A percentile compares a stretch with the other conserved stretches of the same genome.
Conservation (phyloP, 1,140 invertebrate species). For the Drosophila malerkotliana region DNA sequence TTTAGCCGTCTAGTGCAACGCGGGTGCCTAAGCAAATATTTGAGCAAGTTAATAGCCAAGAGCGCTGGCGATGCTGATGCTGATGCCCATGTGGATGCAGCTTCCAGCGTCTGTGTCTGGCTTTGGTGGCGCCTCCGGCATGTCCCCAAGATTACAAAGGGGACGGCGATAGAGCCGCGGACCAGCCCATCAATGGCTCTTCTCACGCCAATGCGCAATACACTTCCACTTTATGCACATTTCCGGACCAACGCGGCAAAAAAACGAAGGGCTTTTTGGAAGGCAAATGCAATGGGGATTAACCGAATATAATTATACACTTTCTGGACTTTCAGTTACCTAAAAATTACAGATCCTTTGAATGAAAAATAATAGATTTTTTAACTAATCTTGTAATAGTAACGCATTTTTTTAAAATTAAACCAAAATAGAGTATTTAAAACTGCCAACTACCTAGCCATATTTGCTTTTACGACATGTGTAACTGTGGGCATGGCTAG, state of each 20-base stretch:
- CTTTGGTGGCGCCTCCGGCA: constrained; percentile 40
- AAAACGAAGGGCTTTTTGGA: constrained; percentile 11
- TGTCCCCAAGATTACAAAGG: constrained; percentile 10
- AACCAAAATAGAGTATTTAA: neutral
- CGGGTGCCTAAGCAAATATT: constrained; percentile 74
- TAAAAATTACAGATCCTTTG: no score
- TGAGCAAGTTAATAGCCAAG: constrained; percentile 75
- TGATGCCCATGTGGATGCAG: constrained; percentile 21
- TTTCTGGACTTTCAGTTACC: no score
- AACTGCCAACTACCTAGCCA: constrained; percentile 1
- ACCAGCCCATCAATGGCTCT: constrained; percentile 35
- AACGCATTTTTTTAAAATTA: no score
- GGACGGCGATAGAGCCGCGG: neutral
- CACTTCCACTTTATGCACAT: constrained; percentile 81
- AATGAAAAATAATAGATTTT: no score
- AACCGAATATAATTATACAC: no score
- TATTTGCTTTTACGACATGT: constrained; percentile 30
- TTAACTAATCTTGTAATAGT: no score
- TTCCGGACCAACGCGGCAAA: constrained; percentile 58
- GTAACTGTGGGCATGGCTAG: constrained; percentile 25
- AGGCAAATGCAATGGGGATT: no score
- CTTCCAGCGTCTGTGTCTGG: constrained; percentile 53
- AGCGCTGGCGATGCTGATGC: constrained; percentile 54
- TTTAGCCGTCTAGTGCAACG: constrained; percentile 59
- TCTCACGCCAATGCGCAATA: constrained; percentile 64